Conservation (phyloP, 2,888 invertebrate species). For the Rhorus exstirpatorius region DNA sequence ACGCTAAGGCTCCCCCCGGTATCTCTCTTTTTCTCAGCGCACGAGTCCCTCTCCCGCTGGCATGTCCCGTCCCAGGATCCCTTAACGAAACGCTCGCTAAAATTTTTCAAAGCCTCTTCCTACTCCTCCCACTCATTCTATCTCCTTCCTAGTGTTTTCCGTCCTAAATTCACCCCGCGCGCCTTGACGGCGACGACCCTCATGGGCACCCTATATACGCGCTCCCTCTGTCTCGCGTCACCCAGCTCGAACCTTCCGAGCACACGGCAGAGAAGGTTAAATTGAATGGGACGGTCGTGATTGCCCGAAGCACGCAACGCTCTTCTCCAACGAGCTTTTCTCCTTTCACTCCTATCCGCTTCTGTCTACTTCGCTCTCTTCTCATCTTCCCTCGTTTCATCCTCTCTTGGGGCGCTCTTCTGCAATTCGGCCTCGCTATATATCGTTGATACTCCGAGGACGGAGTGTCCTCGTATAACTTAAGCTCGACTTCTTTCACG, state of each 20-base stretch:
- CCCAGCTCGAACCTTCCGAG: slow-evolving; percentile 46
- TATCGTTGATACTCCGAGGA: slow-evolving; percentile 17
- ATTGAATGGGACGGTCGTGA: slow-evolving; percentile 73
- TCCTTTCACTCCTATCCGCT: slow-evolving; percentile 1
- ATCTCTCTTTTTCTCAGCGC: slow-evolving; percentile 62
- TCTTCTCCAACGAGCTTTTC: slow-evolving; percentile 15
- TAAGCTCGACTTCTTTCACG: slow-evolving; percentile 39
- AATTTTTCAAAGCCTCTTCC: slow-evolving; percentile 65
- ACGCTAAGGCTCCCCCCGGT: slow-evolving; percentile 50
- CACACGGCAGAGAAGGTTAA: slow-evolving; percentile 66
- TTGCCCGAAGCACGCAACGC: slow-evolving; percentile 70
- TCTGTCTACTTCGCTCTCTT: slow-evolving; percentile 44
- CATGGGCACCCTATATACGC: slow-evolving; percentile 62
- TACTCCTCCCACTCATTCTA: slow-evolving; percentile 1
- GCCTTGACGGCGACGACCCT: slow-evolving; percentile 61
- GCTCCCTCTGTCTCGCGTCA: slow-evolving; percentile 39
- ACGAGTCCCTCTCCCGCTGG: slow-evolving; percentile 59
- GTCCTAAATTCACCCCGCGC: slow-evolving; percentile 3
- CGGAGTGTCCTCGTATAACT: slow-evolving; percentile 55
- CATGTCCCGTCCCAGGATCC: slow-evolving; percentile 68
- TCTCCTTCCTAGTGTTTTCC: slow-evolving; percentile 30
- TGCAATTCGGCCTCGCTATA: slow-evolving; percentile 59
- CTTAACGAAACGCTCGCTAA: slow-evolving; percentile 71
- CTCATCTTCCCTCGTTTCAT: slow-evolving; percentile 42
- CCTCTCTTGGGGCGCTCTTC: slow-evolving; percentile 50